Evolutionary conservation across 1,140 invertebrate genomes (phyloP).

Genomic region (Drosophila pectinifera): DNA sequence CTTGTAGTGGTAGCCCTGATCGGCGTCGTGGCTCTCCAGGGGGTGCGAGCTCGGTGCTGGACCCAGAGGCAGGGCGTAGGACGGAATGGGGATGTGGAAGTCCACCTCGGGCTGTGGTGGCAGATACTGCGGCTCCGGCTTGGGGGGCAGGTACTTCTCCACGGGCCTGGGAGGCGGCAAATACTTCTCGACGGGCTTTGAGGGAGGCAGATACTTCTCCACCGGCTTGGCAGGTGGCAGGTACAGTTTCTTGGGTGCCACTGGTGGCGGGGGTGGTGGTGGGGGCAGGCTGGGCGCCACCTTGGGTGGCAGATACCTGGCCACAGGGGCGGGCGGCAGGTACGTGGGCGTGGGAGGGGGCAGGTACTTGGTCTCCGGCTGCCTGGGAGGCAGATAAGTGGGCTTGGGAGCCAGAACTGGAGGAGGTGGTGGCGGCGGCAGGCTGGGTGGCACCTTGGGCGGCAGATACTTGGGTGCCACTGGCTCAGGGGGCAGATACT

Average conservation of each 20-base stretch:
- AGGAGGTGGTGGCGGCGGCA: constrained; percentile 58
- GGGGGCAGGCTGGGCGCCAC: constrained; percentile 60
- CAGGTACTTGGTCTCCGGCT: constrained; percentile 35
- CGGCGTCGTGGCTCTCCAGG: constrained; percentile 26
- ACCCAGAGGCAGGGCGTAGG: constrained; percentile 64
- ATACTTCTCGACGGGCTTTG: constrained; percentile 46
- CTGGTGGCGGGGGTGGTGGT: constrained; percentile 60
- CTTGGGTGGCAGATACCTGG: constrained; percentile 61
- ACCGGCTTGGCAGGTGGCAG: constrained; percentile 48
- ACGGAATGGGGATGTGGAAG: constrained; percentile 69
- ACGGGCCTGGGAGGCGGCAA: constrained; percentile 48
- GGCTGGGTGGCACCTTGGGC: constrained; percentile 56
- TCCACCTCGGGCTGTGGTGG: constrained; percentile 20
- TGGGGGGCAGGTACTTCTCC: constrained; percentile 38
- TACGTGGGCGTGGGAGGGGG: constrained; percentile 57
- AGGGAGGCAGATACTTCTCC: constrained; percentile 48
- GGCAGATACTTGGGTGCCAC: constrained; percentile 36
- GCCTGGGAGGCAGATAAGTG: constrained; percentile 39
- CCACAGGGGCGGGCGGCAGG: constrained; percentile 30
- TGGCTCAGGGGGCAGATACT: constrained; percentile 36
- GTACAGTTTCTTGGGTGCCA: constrained; percentile 27
- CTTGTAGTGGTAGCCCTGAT: constrained; percentile 59
- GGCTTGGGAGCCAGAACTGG: constrained; percentile 36
- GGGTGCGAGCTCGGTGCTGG: constrained; percentile 29
- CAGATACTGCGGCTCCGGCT: constrained; percentile 21